These are phyloP conservation scores for Leiothrix lutea DNA, from an alignment of 2,113 vertebrate species.

Conservation along the genomic window DNA sequence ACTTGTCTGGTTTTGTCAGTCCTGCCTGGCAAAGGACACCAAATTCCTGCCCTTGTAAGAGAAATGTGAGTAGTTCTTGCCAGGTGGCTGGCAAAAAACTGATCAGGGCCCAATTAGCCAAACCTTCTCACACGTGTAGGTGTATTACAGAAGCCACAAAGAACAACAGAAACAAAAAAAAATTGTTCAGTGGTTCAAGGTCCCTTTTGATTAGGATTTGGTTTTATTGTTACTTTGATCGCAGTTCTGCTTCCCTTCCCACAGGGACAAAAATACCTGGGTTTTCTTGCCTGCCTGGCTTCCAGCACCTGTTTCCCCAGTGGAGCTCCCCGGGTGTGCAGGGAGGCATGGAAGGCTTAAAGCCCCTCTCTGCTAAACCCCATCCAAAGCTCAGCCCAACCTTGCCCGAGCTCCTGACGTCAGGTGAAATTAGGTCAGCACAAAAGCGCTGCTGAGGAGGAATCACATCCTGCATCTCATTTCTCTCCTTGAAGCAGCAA, in stretches of 20 bases:
- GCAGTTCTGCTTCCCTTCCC: neutral
- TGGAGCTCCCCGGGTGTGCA: rapidly evolving
- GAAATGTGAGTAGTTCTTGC: neutral
- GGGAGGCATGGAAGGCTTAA: neutral
- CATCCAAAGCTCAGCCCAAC: neutral
- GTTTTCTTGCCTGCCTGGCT: neutral
- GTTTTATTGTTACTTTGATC: neutral
- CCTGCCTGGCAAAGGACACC: neutral
- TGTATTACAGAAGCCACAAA: neutral
- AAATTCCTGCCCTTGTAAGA: neutral
- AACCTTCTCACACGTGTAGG: neutral
- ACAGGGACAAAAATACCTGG: neutral
- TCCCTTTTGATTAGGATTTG: neutral
- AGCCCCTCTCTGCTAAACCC: neutral
- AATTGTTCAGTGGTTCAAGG: neutral
- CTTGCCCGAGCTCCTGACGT: neutral
- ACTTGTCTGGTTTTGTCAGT: neutral
- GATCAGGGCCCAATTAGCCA: neutral
- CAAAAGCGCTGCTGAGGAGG: neutral
- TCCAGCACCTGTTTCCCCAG: rapidly evolving
- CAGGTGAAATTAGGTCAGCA: neutral
- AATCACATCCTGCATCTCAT: neutral
- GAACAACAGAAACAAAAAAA: neutral
- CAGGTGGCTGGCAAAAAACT: neutral
- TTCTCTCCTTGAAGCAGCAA: neutral